Evolutionary conservation across 1,140 invertebrate species (phyloP).

Genomic region (Danaus plexippus): DNA sequence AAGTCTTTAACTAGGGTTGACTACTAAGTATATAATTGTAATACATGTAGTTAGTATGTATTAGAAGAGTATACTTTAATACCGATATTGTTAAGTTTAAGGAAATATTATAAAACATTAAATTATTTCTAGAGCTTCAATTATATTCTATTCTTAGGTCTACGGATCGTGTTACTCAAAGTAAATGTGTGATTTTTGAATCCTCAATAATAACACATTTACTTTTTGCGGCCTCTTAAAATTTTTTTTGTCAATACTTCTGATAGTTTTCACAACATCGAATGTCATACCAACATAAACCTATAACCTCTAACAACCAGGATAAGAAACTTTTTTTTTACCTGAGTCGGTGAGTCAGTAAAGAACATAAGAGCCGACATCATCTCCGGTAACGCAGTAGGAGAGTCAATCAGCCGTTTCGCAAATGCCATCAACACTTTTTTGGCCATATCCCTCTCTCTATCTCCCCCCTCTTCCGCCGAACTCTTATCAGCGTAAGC

Average conservation of each 20-base stretch:
- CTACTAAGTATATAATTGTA: too few relatives aligned
- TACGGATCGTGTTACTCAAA: too few relatives aligned
- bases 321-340: constrained; percentile 34
- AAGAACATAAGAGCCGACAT: constrained; percentile 80
- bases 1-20: background rate
- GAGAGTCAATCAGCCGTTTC: constrained; percentile 69
- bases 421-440: constrained; percentile 77
- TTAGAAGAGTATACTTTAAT: too few relatives aligned
- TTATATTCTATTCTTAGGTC: too few relatives aligned
- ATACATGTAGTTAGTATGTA: too few relatives aligned
- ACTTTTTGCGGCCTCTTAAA: background rate
- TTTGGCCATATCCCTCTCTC: constrained; percentile 74
- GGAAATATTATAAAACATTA: background rate
- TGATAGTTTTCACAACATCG: background rate
- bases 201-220: too few relatives aligned
- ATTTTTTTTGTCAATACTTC: background rate
- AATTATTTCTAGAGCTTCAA: background rate
- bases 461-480: constrained; percentile 58
- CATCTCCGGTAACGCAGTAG: constrained; percentile 84
- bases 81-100: too few relatives aligned
- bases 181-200: too few relatives aligned
- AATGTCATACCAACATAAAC: constrained; percentile 1
- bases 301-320: background rate
- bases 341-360: constrained; percentile 78
- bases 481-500: constrained; percentile 75